These are phyloP conservation scores for Urocolius indicus DNA, from an alignment of 2,113 vertebrate species.

Conservation along the genomic window DNA sequence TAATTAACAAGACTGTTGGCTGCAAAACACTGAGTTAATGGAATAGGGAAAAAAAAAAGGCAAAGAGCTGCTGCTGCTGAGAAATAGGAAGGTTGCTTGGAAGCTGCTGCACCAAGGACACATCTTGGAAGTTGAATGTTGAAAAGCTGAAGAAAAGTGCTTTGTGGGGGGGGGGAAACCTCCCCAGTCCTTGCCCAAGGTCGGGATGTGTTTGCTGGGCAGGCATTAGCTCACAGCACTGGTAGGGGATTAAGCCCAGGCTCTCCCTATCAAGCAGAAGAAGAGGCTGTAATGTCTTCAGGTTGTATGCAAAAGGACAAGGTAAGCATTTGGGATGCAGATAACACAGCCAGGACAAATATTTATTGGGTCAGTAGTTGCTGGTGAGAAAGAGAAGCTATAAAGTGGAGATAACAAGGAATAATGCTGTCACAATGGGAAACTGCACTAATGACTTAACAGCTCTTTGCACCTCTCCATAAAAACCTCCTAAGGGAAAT, in stretches of 20 bases:
- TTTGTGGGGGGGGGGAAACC: background rate
- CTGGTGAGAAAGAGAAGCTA: slow-evolving; percentile 28
- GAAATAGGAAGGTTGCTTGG: background rate
- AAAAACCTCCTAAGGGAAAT: slow-evolving; percentile 59
- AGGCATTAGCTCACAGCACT: background rate
- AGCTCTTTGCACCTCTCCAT: slow-evolving; percentile 61
- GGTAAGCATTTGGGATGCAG: background rate
- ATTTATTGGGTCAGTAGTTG: slow-evolving; percentile 47
- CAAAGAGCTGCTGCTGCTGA: background rate
- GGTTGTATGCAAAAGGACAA: background rate
- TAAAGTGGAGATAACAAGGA: slow-evolving; percentile 63
- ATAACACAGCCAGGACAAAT: slow-evolving; percentile 22
- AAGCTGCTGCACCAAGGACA: background rate
- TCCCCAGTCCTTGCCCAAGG: background rate
- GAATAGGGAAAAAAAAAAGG: background rate
- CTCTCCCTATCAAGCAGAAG: background rate
- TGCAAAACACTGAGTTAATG: slow-evolving; percentile 34
- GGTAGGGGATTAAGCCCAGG: background rate
- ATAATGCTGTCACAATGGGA: slow-evolving; percentile 42
- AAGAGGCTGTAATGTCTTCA: background rate
- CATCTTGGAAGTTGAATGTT: background rate
- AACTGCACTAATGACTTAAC: slow-evolving; percentile 60
- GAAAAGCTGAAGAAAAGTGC: background rate
- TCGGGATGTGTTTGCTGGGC: background rate
- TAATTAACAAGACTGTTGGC: slow-evolving; percentile 22